Base-by-base conservation (phyloP, 2,797 vertebrate species). In the Argya squamiceps region DNA sequence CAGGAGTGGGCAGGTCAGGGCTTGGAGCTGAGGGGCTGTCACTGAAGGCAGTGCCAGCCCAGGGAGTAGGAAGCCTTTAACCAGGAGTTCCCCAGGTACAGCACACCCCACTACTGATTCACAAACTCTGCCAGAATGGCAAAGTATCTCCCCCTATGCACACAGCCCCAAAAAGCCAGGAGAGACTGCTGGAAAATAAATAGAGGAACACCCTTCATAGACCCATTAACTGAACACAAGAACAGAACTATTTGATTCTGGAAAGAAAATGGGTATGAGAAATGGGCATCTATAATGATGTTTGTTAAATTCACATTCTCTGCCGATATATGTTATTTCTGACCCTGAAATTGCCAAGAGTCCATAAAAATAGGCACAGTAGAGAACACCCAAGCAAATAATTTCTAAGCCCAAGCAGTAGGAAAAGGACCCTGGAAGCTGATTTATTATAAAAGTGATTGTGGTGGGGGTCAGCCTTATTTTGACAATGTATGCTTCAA, bases 401-500 rank as follows among this genome's bases (percentile, higher is more conserved):
- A 53, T 77, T 89, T 74, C 22, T 77, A 47, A 92, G 49, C 18
- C n/a, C 49, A 64, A 83, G 15, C 39, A 11, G 8, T 17, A 88
- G 49, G 30, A 53, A 69, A 80, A 92, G 49, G 53, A 59, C 29
- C 7, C 34, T 52, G n/a, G n/a, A 64, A 89, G n/a, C 36, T 15
- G 21, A 88, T 88, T 78, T 78, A 69, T 75, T 71, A 36, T 50
- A 41, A 56, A 85, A 64, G 12, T 49, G 14, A 75, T 88, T 32
- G 29, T 65, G 53, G 9, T 39, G 56, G 20, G 3, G 41, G n/a
- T 84, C 39, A 79, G 39, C 15, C 64, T 85, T 85, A 44, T 85
- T 96, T 94, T 69, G 82, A 59, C 41, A 78, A 81, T 20, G 26
- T 55, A 11, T 44, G 29, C 36, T 65, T 95, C 60, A 46, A 82